Evolutionary conservation across 2,888 invertebrate genomes (phyloP).

Genomic region (Amblyjoppa fuscipennis): DNA sequence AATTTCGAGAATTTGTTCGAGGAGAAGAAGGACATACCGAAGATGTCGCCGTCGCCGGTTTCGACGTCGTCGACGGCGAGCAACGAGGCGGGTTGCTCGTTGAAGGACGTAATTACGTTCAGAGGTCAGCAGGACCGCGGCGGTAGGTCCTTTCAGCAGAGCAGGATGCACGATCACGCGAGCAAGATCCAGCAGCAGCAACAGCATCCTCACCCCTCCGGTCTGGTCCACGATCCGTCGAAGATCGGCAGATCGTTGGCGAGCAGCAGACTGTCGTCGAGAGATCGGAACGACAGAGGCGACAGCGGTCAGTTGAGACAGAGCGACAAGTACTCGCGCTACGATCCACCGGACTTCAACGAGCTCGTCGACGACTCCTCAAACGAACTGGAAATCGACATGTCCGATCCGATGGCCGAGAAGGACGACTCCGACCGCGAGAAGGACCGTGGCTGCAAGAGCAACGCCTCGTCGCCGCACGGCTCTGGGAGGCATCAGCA

Average conservation of each 20-base stretch:
- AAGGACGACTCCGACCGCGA: slow-evolving; percentile 88
- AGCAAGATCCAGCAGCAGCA: slow-evolving; percentile 76
- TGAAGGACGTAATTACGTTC: slow-evolving; percentile 89
- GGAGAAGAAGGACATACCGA: slow-evolving; percentile 90
- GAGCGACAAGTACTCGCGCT: slow-evolving; percentile 87
- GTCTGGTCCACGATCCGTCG: slow-evolving; percentile 78
- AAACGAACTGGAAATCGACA: slow-evolving; percentile 92
- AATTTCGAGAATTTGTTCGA: slow-evolving; percentile 94
- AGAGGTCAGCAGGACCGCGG: slow-evolving; percentile 84
- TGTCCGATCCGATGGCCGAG: slow-evolving; percentile 90
- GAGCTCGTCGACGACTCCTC: slow-evolving; percentile 92
- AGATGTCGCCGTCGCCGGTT: slow-evolving; percentile 89
- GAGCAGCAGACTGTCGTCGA: slow-evolving; percentile 72
- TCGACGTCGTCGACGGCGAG: slow-evolving; percentile 87
- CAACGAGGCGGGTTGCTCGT: slow-evolving; percentile 88
- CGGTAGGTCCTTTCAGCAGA: slow-evolving; percentile 75
- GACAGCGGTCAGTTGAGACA: slow-evolving; percentile 70
- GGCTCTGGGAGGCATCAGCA: slow-evolving; percentile 75
- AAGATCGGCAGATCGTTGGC: slow-evolving; percentile 73
- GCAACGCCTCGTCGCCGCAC: slow-evolving; percentile 74
- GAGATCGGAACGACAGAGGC: slow-evolving; percentile 76
- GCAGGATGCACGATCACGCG: slow-evolving; percentile 75
- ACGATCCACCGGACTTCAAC: slow-evolving; percentile 91
- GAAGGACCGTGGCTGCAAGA: slow-evolving; percentile 84
- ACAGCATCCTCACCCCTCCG: slow-evolving; percentile 83